Conservation (phyloP, 2,888 invertebrate species). For the Flabesymbios commensalis region DNA sequence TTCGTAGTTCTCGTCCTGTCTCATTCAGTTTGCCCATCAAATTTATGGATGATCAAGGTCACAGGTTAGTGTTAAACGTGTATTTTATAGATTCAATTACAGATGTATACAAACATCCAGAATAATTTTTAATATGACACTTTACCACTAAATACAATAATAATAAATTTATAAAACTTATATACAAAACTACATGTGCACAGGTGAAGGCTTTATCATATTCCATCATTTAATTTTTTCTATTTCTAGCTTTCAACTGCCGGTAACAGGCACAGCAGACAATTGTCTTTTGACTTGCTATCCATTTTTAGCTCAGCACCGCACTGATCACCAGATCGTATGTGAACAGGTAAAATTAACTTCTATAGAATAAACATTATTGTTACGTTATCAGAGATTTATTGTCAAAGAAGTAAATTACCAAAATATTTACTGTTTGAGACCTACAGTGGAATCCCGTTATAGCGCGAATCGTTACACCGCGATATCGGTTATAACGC, state of each 20-base stretch:
- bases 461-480: too few relatives aligned
- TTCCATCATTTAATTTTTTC: background rate
- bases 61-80: slow-evolving; percentile 36
- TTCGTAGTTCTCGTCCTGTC: slow-evolving; percentile 50
- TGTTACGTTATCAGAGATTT: background rate
- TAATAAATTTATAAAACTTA: too few relatives aligned
- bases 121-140: too few relatives aligned
- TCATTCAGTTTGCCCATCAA: slow-evolving; percentile 50
- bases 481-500: too few relatives aligned
- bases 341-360: slow-evolving; percentile 54
- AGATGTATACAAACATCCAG: too few relatives aligned
- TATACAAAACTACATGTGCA: too few relatives aligned
- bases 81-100: background rate
- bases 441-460: too few relatives aligned
- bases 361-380: background rate
- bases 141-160: too few relatives aligned
- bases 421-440: too few relatives aligned
- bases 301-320: slow-evolving; percentile 57
- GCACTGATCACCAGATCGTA: slow-evolving; percentile 59
- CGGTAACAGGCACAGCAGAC: slow-evolving; percentile 59
- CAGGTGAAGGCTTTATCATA: too few relatives aligned
- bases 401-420: too few relatives aligned
- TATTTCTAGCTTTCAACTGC: slow-evolving; percentile 43
- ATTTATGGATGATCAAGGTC: slow-evolving; percentile 50
- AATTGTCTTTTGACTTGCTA: slow-evolving; percentile 60